A percentile compares a stretch with the other conserved stretches of the same genome.
Evolutionary conservation across 2,888 invertebrate species (phyloP).

Genomic region (Philaethria dido): DNA sequence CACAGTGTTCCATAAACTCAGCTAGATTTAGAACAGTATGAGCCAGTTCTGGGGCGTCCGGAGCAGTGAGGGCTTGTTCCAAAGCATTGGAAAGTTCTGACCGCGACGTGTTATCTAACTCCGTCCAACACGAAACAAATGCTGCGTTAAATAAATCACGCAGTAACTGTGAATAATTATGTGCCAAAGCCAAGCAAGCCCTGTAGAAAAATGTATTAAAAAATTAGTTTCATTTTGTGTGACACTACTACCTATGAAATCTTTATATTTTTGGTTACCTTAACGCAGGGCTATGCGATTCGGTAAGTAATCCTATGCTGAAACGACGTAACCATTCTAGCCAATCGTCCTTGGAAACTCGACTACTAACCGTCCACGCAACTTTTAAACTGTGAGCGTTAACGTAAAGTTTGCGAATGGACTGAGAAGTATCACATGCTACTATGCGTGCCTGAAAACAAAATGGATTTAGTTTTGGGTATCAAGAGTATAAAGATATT

Average conservation of each 20-base stretch:
- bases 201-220: slow-evolving; percentile 62
- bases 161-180: slow-evolving; percentile 97
- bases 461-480: not conserved
- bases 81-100: slow-evolving; percentile 93
- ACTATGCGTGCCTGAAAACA: slow-evolving; percentile 67
- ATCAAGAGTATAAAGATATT: not conserved
- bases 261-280: slow-evolving; percentile 63
- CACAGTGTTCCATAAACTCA: slow-evolving; percentile 99
- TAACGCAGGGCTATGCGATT: slow-evolving; percentile 97
- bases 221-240: not conserved
- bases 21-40: slow-evolving; percentile 98
- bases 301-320: slow-evolving; percentile 96
- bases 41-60: slow-evolving; percentile 97
- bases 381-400: slow-evolving; percentile 93
- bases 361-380: slow-evolving; percentile 95
- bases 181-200: slow-evolving; percentile 95
- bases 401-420: slow-evolving; percentile 92
- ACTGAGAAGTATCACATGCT: slow-evolving; percentile 86
- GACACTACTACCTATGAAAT: not conserved
- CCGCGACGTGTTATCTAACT: slow-evolving; percentile 91
- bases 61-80: slow-evolving; percentile 94
- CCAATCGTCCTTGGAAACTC: slow-evolving; percentile 99
- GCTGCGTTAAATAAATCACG: slow-evolving; percentile 99
- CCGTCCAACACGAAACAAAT: slow-evolving; percentile 99
- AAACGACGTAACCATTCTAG: slow-evolving; percentile 97